Conservation (phyloP, 1,140 invertebrate genomes). For the Cepaea nemoralis region DNA sequence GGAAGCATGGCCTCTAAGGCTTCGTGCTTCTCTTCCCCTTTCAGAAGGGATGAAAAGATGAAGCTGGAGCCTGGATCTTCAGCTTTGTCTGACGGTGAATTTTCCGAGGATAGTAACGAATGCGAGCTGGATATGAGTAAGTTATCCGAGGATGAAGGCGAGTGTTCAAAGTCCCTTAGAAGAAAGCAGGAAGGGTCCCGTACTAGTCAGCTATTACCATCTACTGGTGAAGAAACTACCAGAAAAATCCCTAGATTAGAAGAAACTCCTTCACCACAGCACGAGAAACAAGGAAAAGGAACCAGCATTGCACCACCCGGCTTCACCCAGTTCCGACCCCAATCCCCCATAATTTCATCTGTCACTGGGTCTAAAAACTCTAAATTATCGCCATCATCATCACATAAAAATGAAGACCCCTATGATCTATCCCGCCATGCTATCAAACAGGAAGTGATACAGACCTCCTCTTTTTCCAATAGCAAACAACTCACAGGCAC, state of each 20-base stretch:
- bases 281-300: not conserved
- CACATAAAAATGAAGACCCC: slow-evolving; percentile 41
- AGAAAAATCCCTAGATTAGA: not conserved
- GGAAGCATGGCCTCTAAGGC: slow-evolving; percentile 21
- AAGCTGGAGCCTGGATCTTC: slow-evolving; percentile 18
- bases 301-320: slow-evolving; percentile 33
- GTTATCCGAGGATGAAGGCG: slow-evolving; percentile 40
- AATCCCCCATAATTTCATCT: slow-evolving; percentile 26
- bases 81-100: slow-evolving; percentile 46
- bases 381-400: not conserved
- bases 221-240: not conserved
- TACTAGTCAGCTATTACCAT: not conserved
- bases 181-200: not conserved
- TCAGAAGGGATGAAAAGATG: slow-evolving; percentile 38
- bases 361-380: not conserved
- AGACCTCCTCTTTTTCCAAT: slow-evolving; percentile 17
- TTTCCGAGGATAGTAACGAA: slow-evolving; percentile 51
- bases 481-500: not conserved
- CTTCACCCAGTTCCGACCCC: slow-evolving; percentile 37
- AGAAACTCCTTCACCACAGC: not conserved
- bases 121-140: slow-evolving; percentile 60
- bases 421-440: slow-evolving; percentile 57
- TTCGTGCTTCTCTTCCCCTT: not conserved
- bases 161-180: not conserved
- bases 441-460: not conserved